Evolutionary conservation across 2,113 vertebrate species (phyloP).

Genomic region (Eubucco bourcierii): DNA sequence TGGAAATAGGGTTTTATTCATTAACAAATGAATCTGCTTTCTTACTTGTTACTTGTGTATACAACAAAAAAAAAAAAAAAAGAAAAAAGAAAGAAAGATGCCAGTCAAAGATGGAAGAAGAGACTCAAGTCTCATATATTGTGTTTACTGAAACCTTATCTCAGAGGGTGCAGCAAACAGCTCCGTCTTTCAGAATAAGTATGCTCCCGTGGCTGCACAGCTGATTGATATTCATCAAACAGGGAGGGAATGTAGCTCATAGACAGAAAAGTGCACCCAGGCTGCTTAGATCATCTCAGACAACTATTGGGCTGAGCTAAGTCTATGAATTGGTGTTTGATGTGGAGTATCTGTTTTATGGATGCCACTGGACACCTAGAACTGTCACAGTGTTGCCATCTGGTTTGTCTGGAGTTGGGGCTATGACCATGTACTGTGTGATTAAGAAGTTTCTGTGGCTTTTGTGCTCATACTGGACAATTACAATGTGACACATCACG

Average conservation of each 20-base stretch:
- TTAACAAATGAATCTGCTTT: not conserved
- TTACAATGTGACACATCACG: not conserved
- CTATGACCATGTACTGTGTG: not conserved
- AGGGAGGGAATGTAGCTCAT: not conserved
- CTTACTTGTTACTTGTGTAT: not conserved
- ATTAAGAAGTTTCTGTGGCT: not conserved
- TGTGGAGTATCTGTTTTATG: not conserved
- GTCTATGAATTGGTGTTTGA: not conserved
- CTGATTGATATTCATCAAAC: not conserved
- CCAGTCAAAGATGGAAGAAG: not conserved
- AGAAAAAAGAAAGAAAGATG: not conserved
- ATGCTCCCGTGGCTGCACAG: not conserved
- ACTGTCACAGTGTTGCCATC: not conserved
- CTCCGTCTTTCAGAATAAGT: constrained; percentile 1
- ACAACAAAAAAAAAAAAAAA: not conserved
- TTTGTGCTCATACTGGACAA: not conserved
- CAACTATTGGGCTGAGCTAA: not conserved
- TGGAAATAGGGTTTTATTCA: not conserved
- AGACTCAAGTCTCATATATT: not conserved
- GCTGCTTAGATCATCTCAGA: not conserved
- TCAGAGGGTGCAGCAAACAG: not conserved
- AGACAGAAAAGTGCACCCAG: not conserved
- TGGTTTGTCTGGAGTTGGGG: not conserved
- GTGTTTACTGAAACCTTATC: constrained; percentile 5
- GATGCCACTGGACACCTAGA: not conserved